Percentiles rank a stretch among this genome's conserved stretches.
Evolutionary conservation across 2,113 vertebrate species (phyloP).

Genomic region (Ciconia boyciana): DNA sequence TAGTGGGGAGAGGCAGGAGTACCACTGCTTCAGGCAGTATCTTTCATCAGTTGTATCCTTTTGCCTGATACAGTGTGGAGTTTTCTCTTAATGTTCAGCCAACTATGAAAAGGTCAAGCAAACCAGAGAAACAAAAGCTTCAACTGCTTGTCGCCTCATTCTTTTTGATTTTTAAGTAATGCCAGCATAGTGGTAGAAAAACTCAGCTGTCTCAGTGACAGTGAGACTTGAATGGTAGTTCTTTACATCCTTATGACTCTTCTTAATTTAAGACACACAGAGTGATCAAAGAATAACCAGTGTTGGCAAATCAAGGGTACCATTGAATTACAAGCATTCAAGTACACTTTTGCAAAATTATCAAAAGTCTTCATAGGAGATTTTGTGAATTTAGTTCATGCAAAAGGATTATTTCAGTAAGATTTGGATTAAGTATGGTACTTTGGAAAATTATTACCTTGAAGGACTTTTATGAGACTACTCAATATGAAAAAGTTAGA

Average conservation of each 20-base stretch:
- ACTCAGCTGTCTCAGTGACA: not conserved
- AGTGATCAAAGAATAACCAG: not conserved
- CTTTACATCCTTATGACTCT: not conserved
- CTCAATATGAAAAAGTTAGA: not conserved
- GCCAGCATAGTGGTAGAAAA: not conserved
- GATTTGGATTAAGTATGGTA: not conserved
- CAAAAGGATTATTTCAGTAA: not conserved
- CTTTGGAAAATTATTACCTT: not conserved
- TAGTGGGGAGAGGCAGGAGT: not conserved
- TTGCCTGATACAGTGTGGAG: not conserved
- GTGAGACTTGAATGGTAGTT: not conserved
- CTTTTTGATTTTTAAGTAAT: not conserved
- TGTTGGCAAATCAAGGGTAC: not conserved
- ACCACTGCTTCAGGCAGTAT: not conserved
- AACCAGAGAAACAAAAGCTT: not conserved
- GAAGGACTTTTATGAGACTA: not conserved
- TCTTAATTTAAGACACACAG: not conserved
- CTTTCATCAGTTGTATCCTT: not conserved
- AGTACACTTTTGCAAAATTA: not conserved
- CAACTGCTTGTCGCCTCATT: not conserved
- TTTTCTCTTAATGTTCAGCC: not conserved
- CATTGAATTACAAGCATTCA: accelerated
- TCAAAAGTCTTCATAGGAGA: not conserved
- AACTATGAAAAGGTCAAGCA: slow-evolving; percentile 5
- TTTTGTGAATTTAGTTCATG: not conserved